phyloP scores from a whole-genome alignment of 2,113 vertebrate genomes.

The Prunella himalayana region DNA sequence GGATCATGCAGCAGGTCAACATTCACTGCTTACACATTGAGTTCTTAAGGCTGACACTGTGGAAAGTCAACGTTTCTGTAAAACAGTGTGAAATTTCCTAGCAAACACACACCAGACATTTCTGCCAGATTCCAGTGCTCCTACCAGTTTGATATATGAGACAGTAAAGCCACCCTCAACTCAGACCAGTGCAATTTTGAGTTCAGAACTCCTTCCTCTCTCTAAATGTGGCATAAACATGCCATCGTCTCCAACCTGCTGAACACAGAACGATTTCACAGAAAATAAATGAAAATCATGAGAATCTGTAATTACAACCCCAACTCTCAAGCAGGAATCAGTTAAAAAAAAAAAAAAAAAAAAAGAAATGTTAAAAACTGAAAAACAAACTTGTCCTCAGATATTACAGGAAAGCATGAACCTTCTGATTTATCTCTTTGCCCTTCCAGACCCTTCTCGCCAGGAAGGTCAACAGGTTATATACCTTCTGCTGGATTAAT shows the following conservation, averaged over 20 bases:
- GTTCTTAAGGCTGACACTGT: neutral
- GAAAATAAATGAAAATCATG: neutral
- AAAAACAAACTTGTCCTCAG: neutral
- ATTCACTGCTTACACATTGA: neutral
- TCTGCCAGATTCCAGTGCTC: neutral
- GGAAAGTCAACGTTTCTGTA: neutral
- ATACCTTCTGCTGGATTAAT: constrained; percentile 57
- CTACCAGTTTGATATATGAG: neutral
- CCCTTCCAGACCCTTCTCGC: constrained; percentile 7
- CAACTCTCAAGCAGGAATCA: neutral
- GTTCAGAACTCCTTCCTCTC: neutral
- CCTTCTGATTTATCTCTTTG: neutral
- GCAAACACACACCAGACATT: neutral
- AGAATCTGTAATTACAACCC: neutral
- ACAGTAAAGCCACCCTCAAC: neutral
- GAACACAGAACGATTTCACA: neutral
- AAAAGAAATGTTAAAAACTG: neutral
- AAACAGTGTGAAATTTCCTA: neutral
- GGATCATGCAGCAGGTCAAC: neutral
- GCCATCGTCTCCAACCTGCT: neutral
- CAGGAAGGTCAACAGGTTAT: constrained; percentile 63
- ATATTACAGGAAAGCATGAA: neutral
- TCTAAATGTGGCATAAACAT: neutral
- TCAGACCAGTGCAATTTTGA: neutral
- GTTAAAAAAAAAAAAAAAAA: neutral